Conservation (phyloP, 2,888 invertebrate species). For the Calameuta pallipes region DNA sequence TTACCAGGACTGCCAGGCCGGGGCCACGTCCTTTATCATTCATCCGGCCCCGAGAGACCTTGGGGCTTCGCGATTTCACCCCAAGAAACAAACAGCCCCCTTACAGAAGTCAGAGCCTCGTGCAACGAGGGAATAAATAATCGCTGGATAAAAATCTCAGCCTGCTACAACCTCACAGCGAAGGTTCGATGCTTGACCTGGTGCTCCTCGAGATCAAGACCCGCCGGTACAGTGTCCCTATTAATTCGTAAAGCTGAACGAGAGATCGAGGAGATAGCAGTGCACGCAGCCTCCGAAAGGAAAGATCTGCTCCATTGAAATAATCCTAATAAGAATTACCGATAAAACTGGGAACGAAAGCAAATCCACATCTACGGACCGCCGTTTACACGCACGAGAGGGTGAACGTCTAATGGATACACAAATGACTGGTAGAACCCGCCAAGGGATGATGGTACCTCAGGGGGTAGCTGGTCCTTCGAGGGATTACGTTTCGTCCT, state of each 20-base stretch:
- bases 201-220: no score
- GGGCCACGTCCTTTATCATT: conserved; percentile 16
- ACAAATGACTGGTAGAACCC: conserved; percentile 21
- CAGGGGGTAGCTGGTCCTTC: conserved; percentile 12
- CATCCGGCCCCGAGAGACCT: conserved; percentile 14
- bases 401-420: conserved; percentile 16
- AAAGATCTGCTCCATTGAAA: not conserved
- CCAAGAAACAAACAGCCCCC: not conserved
- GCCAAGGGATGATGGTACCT: conserved; percentile 6
- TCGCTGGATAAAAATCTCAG: not conserved
- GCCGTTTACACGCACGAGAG: not conserved
- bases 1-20: conserved; percentile 5
- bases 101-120: not conserved
- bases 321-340: not conserved
- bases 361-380: not conserved
- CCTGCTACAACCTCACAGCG: not conserved
- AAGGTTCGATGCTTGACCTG: not conserved
- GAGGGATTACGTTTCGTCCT: conserved; percentile 20
- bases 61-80: conserved; percentile 6
- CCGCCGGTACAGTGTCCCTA: not conserved
- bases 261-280: not conserved
- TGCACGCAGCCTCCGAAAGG: not conserved
- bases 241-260: not conserved
- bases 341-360: not conserved
- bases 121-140: not conserved